Evolutionary conservation across 2,888 invertebrate species (phyloP).

Genomic region (Agonopterix subpropinquella): DNA sequence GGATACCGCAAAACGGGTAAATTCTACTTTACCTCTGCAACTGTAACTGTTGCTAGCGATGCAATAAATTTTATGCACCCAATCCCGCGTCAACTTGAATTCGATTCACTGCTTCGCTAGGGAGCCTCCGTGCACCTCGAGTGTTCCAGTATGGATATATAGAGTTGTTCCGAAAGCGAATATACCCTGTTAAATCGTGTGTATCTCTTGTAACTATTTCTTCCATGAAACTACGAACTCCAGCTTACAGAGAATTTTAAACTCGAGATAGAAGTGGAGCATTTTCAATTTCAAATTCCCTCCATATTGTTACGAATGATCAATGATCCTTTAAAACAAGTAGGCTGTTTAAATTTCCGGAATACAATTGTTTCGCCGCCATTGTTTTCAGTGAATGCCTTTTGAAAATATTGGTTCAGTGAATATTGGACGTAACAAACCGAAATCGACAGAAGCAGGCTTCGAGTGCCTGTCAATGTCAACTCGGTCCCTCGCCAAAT

Average conservation of each 20-base stretch:
- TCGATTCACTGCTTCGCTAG: constrained; percentile 46
- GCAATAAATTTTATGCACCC: constrained; percentile 53
- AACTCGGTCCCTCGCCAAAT: constrained; percentile 18
- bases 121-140: constrained; percentile 21
- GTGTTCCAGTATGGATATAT: constrained; percentile 36
- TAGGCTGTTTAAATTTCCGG: constrained; percentile 4
- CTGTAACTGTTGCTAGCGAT: constrained; percentile 26
- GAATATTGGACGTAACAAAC: constrained; percentile 20
- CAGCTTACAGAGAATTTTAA: too few relatives aligned
- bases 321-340: not conserved
- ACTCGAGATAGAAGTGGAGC: too few relatives aligned
- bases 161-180: constrained; percentile 42
- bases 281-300: too few relatives aligned
- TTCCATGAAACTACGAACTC: not conserved
- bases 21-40: not conserved
- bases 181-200: constrained; percentile 10
- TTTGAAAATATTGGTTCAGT: constrained; percentile 34
- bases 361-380: constrained; percentile 17
- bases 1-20: not conserved
- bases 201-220: not conserved
- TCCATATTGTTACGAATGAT: too few relatives aligned
- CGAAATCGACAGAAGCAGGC: constrained; percentile 12
- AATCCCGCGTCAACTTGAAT: constrained; percentile 47
- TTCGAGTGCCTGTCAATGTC: constrained; percentile 29
- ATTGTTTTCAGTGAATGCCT: constrained; percentile 33